Base-by-base conservation (phyloP, 2,888 invertebrate genomes). In the Orthosia gracilis region DNA sequence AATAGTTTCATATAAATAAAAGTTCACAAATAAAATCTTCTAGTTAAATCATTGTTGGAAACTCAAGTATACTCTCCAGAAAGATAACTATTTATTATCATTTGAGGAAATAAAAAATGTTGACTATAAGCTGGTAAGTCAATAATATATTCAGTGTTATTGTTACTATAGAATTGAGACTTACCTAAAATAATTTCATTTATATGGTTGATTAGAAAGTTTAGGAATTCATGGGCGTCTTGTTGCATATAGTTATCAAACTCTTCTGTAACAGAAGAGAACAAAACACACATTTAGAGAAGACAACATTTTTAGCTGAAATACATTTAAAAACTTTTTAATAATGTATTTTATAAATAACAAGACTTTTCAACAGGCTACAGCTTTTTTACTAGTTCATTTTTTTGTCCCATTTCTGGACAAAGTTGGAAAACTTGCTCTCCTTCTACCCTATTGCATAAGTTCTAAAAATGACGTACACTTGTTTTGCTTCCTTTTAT, bases 181-280 rank as follows among this genome's bases (percentile, higher is more conserved):
- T 97, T 97, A 98, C 99, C 99, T 96, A 99, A 97, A 91, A 99
- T 98, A 89, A 99, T 99, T 97, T 99, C 99, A 96, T 99, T 99
- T 91, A 99, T 99, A 92, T 99, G 99, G 96, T 99, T 99, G 84
- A 99, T 98, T 81, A 99, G 97, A 95, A 99, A 99, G 96, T 99
- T 99, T 82, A 99, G 97, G 97, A 99, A 99, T 94, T 99, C 99
- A 94, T 99, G 99, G 65, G 99, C 99, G 98, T 99, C 99, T 96
- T 99, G 99, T 95, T 99, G 99, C 98, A 99, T 99, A 92, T 99
- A 99, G 95, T 99, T 99, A 96, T 99, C 99, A 97, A 99, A 99
- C 92, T 99, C 98, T 96, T 99, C 99, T 99, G 97, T 78, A 97
- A 97, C 87, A 89, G 85, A 87, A 78, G 69, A 9, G 23, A 17